Evolutionary conservation across 2,113 vertebrate species (phyloP), one percentile per base, ranked within the genome.

Genomic region (Rhinichthys klamathensis): DNA sequence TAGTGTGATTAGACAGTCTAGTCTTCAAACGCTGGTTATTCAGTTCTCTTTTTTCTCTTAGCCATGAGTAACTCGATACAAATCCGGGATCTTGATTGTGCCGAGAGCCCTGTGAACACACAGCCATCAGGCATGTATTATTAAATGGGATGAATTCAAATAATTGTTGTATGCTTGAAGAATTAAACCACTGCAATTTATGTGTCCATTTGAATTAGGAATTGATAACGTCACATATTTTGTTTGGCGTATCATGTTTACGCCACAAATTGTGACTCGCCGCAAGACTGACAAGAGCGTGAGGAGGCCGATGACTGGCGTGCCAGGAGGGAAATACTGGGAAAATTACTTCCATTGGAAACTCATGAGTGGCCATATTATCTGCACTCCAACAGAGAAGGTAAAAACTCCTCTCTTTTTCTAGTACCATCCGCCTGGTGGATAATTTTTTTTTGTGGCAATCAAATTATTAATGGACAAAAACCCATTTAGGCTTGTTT

Each of bases 121-220:
- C 18, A 83, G 75, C 87, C 61, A 89, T 86, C 88, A 91, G 91
- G 89, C 88, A 61, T 49, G 81, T 84, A 35, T 90, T 91, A 92
- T 91, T 91, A 91, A 77, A 87, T 82, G 76, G 85, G 90, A 88
- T 85, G 85, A 85, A 92, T 89, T 90, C 60, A 65, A 87, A 76
- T 91, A 90, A 90, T 91, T 87, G 90, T 89, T 90, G 87, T 89
- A 67, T 13, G 82, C 90, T 91, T 88, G 86, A 89, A 83, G 85
- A 88, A 82, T 89, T 85, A 90, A 86, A 90, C 89, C 90, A 54
- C 90, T 88, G 91, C 85, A 88, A 91, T 91, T 88, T 88, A 70
- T 58, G 85, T 80, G 90, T 92, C 91, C 80, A 54, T 87, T 92
- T 90, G 27, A 89, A 91, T 94, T 90, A 93, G 87, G 81, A 86